phyloP scores from a whole-genome alignment of 2,113 vertebrate species.

The Machaerirhynchus nigripectus region DNA sequence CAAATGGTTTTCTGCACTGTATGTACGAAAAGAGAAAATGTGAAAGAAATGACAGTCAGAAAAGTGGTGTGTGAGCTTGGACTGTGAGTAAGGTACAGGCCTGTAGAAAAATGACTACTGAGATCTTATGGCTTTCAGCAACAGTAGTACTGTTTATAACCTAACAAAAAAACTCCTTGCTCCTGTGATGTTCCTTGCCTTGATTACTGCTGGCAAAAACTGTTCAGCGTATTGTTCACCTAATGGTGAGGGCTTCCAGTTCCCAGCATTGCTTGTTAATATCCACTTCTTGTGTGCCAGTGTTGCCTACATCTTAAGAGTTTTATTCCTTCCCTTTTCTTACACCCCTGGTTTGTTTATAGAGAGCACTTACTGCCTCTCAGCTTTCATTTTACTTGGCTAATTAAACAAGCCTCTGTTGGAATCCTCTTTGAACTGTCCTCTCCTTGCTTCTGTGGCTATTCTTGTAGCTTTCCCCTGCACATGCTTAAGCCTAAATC shows the following conservation, averaged over 20 bases:
- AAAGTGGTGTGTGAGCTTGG: neutral
- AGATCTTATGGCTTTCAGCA: neutral
- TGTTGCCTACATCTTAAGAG: neutral
- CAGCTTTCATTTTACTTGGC: neutral
- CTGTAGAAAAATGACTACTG: neutral
- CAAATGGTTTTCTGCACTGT: neutral
- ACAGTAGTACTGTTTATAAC: neutral
- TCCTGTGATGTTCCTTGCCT: neutral
- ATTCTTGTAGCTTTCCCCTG: neutral
- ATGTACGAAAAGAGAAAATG: rapidly evolving
- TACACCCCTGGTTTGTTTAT: neutral
- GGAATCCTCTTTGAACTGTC: neutral
- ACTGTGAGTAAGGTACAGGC: neutral
- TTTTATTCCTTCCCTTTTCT: neutral
- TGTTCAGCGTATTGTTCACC: neutral
- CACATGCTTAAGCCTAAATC: neutral
- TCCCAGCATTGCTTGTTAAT: neutral
- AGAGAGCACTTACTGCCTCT: neutral
- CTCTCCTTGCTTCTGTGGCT: neutral
- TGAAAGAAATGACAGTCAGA: neutral
- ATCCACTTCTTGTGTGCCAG: neutral
- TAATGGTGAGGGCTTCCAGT: neutral
- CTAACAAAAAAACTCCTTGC: neutral
- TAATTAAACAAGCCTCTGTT: neutral
- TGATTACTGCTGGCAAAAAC: neutral